These are phyloP conservation scores for Macaria liturata DNA, from an alignment of 2,888 invertebrate species.

Conservation along the genomic window DNA sequence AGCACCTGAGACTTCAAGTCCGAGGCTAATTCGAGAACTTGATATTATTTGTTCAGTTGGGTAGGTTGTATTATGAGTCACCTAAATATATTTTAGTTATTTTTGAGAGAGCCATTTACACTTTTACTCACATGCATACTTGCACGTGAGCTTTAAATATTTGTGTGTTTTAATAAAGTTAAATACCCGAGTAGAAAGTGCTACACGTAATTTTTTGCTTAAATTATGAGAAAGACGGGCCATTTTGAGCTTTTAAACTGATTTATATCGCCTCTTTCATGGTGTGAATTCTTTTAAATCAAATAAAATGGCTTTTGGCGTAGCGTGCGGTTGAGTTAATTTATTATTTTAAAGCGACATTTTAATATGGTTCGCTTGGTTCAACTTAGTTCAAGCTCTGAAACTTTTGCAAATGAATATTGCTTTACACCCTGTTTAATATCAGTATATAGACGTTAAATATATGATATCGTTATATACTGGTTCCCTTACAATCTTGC, in stretches of 20 bases:
- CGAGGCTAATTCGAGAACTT: background rate
- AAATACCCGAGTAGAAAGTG: no score
- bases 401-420: no score
- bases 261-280: constrained; percentile 39
- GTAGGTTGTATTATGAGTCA: no score
- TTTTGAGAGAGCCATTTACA: background rate
- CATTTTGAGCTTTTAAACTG: constrained; percentile 40
- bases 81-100: no score
- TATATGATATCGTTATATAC: no score
- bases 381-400: background rate
- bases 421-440: no score
- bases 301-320: constrained; percentile 34
- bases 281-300: constrained; percentile 31
- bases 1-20: background rate
- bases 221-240: constrained; percentile 19
- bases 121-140: background rate
- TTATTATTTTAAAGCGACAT: constrained; percentile 13
- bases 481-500: no score
- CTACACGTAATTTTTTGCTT: background rate
- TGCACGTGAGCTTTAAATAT: background rate
- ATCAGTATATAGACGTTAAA: no score
- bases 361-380: constrained; percentile 9
- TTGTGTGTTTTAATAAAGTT: no score
- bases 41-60: no score
- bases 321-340: constrained; percentile 31